These are phyloP conservation scores for Plagiodera versicolora DNA, from an alignment of 2,888 invertebrate genomes.

Conservation along the genomic window DNA sequence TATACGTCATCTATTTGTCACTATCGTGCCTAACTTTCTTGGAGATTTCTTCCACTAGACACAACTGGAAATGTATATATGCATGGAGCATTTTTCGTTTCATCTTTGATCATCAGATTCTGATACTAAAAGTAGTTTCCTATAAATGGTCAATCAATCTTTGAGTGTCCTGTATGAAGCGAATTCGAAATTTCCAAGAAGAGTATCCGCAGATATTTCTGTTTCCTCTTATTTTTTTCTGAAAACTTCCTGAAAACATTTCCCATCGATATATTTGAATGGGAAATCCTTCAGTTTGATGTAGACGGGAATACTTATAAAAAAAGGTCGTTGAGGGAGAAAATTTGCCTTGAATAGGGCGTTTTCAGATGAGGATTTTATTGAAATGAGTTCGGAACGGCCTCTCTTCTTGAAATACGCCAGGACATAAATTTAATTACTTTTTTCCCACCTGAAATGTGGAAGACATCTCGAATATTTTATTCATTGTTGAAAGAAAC, in stretches of 20 bases:
- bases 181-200: no score
- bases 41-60: no score
- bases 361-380: constrained; percentile 3
- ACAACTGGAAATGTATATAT: no score
- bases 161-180: no score
- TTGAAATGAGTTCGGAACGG: constrained; percentile 4
- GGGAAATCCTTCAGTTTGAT: background rate
- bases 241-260: background rate
- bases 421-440: background rate
- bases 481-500: no score
- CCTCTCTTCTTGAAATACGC: background rate
- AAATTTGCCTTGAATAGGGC: background rate
- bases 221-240: background rate
- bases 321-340: background rate
- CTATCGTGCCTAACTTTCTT: no score
- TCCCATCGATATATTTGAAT: constrained; percentile 6
- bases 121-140: no score
- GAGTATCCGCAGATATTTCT: background rate
- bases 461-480: no score
- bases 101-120: no score
- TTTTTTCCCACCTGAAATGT: background rate
- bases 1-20: no score
- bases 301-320: constrained; percentile 2
- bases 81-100: no score
- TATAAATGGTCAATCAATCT: no score